A percentile compares a stretch with the other conserved stretches of the same genome.
Evolutionary conservation across 2,113 vertebrate species (phyloP).

Genomic region (Phylloscopus trochilus): DNA sequence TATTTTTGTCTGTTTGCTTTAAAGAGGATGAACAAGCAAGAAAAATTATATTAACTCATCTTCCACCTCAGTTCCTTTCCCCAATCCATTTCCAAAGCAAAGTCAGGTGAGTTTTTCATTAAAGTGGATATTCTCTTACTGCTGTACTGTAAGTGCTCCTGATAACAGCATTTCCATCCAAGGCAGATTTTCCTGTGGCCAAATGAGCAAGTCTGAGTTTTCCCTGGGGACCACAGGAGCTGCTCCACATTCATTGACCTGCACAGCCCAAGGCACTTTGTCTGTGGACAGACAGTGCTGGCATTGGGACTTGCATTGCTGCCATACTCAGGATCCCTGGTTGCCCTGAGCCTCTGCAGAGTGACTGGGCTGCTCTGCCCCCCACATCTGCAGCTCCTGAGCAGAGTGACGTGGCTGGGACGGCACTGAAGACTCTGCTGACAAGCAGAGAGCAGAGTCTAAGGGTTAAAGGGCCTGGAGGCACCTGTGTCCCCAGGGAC

Average conservation of each 20-base stretch:
- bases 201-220: no score
- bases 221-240: not conserved
- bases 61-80: not conserved
- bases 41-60: not conserved
- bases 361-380: not conserved
- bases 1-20: not conserved
- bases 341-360: not conserved
- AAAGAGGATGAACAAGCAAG: not conserved
- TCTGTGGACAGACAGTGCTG: not conserved
- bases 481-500: not conserved
- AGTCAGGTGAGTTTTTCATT: no score
- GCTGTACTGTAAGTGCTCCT: no score
- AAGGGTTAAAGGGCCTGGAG: not conserved
- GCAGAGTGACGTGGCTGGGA: not conserved
- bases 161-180: no score
- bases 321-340: not conserved
- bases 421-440: fast-evolving
- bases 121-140: no score
- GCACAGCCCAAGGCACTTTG: no score
- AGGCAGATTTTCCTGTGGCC: no score
- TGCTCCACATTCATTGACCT: not conserved
- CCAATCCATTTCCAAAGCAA: no score
- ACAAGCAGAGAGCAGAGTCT: not conserved
- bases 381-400: not conserved
- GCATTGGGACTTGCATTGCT: not conserved